Base-by-base conservation (phyloP, 2,888 invertebrate genomes). In the Cataglyphis altisquamis region DNA sequence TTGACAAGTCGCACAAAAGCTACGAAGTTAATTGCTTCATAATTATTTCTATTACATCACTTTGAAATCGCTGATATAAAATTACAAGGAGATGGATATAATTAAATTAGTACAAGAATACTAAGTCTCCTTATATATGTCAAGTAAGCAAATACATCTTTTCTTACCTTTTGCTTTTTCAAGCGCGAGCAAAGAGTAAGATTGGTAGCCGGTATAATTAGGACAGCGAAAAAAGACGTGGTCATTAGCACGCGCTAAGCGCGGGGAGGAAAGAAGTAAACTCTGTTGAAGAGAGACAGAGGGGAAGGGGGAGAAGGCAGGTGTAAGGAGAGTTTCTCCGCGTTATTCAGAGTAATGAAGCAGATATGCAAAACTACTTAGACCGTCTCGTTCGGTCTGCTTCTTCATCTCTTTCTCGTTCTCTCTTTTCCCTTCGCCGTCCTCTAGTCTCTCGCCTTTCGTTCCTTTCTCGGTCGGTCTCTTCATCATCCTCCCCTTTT, bases 291-390 rank as follows among this genome's bases (percentile, higher is more conserved):
- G 81, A 64, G 80, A 86, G 85, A n/a, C 83, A 87, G 81, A 41
- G 32, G 4, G 32, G 32, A 0, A 6, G 32, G 32, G 6, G 32
- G 32, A 6, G 32, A 32, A 32, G 75, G 36, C 72, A 83, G 85
- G 88, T 84, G 87, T 89, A 88, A 86, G 87, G 87, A 84, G 83
- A 88, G 89, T 89, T 87, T 84, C 85, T 86, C 73, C 87, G 84
- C 86, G 88, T 91, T 90, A 90, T 90, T 90, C 88, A 82, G 86
- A 87, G 87, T 92, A 92, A 92, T 92, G 90, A 92, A 92, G 90
- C 87, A 91, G 91, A 91, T 91, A 92, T 91, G 91, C 91, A 92
- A 91, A 92, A 92, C 88, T 92, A 90, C 90, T 90, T 90, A 88
- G 86, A 82, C 87, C 85, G 85, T 90, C 85, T 89, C 89, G 86